These are phyloP conservation scores for Corvus cornix DNA, from an alignment of 2,113 vertebrate genomes.

Conservation along the genomic window DNA sequence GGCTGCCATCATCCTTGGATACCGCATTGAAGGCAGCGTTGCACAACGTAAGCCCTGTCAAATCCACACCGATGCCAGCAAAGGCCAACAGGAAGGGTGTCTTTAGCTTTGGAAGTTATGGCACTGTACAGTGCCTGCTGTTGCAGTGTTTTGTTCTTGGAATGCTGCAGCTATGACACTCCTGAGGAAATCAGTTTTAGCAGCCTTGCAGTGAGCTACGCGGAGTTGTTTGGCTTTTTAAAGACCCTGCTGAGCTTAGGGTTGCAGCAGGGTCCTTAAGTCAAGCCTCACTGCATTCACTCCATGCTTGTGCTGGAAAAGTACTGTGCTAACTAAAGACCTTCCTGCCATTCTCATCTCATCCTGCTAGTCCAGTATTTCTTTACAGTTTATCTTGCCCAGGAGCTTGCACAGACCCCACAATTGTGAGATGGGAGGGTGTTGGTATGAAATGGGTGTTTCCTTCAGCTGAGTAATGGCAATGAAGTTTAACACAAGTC, in stretches of 20 bases:
- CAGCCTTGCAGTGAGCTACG: neutral
- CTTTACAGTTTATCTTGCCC: neutral
- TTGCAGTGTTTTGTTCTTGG: neutral
- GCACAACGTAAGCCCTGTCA: conserved; percentile 87
- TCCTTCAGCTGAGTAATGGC: neutral
- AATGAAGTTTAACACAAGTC: neutral
- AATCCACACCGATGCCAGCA: neutral
- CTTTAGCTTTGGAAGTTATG: neutral
- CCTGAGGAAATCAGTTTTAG: neutral
- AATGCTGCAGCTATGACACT: neutral
- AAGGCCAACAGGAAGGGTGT: neutral
- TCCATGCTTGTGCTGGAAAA: neutral
- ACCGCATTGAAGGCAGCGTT: conserved; percentile 88
- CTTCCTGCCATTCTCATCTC: neutral
- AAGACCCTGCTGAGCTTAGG: neutral
- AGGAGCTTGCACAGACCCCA: neutral
- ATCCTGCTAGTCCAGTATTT: neutral
- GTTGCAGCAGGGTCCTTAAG: neutral
- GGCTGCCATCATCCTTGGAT: conserved; percentile 94
- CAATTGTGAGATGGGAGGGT: rapidly evolving
- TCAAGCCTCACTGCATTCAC: neutral
- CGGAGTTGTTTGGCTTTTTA: neutral
- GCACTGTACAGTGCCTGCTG: neutral
- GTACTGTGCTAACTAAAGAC: neutral
- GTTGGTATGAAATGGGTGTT: neutral